Evolutionary conservation across 1,140 invertebrate species (phyloP).

Genomic region (Polypedilum pembai): DNA sequence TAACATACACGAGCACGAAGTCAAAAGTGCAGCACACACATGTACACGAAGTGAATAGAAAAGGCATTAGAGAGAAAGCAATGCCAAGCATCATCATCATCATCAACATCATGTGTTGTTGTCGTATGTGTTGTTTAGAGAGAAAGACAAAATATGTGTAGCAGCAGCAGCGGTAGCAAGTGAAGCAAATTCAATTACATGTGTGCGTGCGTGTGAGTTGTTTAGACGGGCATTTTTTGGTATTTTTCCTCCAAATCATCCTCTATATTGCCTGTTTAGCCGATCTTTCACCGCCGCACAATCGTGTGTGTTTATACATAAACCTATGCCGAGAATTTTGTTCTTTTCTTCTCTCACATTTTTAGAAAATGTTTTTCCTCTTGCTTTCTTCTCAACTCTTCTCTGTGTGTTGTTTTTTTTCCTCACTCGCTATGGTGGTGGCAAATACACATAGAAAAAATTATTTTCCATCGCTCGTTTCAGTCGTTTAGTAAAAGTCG

Average conservation of each 20-base stretch:
- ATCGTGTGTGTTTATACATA: background rate
- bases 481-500: slow-evolving; percentile 28
- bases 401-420: too few species aligned
- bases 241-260: background rate
- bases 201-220: background rate
- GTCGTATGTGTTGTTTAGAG: background rate
- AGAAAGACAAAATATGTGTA: background rate
- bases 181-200: background rate
- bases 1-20: background rate
- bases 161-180: background rate
- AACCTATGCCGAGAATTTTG: background rate
- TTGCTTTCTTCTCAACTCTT: background rate
- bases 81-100: background rate
- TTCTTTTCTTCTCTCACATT: background rate
- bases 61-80: background rate
- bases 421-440: background rate
- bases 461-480: slow-evolving; percentile 21
- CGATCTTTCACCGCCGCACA: background rate
- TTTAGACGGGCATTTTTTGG: background rate
- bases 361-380: background rate
- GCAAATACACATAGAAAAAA: background rate
- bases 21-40: background rate
- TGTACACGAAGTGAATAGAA: background rate
- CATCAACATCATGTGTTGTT: background rate
- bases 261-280: background rate